These are phyloP conservation scores for Machaerirhynchus nigripectus DNA, from an alignment of 2,113 vertebrate genomes.

Conservation along the genomic window DNA sequence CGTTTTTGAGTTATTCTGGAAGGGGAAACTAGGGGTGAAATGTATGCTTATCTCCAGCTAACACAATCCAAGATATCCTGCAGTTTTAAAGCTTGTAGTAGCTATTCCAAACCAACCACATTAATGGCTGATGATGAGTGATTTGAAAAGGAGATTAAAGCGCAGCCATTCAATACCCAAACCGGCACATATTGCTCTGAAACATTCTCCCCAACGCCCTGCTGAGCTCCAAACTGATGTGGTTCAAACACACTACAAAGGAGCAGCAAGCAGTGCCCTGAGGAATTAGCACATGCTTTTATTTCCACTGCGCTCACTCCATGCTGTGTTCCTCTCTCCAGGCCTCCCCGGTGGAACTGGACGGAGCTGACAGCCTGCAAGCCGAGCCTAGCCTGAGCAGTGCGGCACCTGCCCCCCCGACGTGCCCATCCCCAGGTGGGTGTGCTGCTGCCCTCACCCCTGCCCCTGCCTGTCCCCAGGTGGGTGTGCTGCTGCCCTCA, in stretches of 20 bases:
- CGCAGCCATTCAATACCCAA: not conserved
- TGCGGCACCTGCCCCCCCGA: not conserved
- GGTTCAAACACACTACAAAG: not conserved
- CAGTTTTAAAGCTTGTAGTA: not conserved
- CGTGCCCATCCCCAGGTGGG: conserved; percentile 55
- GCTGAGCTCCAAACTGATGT: not conserved
- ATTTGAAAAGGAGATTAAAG: conserved; percentile 26
- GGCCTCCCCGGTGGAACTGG: conserved; percentile 19
- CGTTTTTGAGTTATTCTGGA: not conserved
- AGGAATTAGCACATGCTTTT: not conserved
- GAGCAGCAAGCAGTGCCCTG: not conserved
- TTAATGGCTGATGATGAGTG: not conserved
- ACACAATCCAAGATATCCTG: conserved; percentile 10
- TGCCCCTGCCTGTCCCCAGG: not conserved
- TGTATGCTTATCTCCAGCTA: conserved; percentile 32
- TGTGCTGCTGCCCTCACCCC: not conserved
- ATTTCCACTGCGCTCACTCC: not conserved
- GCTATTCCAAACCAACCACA: not conserved
- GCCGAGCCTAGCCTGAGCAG: not conserved
- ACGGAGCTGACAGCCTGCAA: not conserved
- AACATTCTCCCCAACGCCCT: not conserved
- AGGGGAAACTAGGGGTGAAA: not conserved
- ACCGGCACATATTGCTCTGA: not conserved
- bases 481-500: conserved; percentile 8
- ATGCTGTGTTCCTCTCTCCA: not conserved